Evolutionary conservation across 92 coral and sea anemone genomes (phyloP).

Genomic region (Epizoanthus scotinus): DNA sequence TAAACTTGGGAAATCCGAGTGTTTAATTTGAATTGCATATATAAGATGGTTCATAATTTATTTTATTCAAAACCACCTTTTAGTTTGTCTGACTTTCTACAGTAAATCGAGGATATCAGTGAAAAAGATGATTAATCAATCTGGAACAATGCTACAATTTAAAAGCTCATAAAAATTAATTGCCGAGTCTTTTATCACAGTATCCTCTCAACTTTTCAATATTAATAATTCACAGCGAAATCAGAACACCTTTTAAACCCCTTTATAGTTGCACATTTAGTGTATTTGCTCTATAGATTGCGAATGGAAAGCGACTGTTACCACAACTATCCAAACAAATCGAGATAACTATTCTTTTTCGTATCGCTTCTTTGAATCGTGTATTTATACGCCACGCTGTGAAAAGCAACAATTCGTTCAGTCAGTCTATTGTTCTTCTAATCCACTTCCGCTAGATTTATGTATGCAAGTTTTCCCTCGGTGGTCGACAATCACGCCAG

Average conservation of each 20-base stretch:
- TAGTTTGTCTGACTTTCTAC: too few species aligned
- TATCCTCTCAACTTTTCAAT: background rate
- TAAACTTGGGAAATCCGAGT: too few species aligned
- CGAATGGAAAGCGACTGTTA: background rate
- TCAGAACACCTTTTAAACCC: background rate
- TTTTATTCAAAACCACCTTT: too few species aligned
- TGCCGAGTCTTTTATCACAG: background rate
- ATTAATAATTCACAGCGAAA: conserved; percentile 32
- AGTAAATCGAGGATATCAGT: too few species aligned
- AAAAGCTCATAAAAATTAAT: conserved; percentile 18
- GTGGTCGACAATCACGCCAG: conserved; percentile 13
- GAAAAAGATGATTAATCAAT: background rate
- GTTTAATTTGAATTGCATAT: too few species aligned
- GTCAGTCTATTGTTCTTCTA: conserved; percentile 18
- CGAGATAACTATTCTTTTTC: background rate
- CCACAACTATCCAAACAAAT: background rate
- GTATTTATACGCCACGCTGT: conserved; percentile 8
- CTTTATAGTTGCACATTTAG: conserved; percentile 11
- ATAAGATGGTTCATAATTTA: too few species aligned
- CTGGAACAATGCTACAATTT: conserved; percentile 8
- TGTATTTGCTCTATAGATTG: background rate
- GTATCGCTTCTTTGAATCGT: background rate
- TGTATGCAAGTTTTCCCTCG: conserved; percentile 1
- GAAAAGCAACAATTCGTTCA: background rate
- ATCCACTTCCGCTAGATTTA: conserved; percentile 39